Conservation (phyloP, 2,113 vertebrate species). For the Numenius arquata region DNA sequence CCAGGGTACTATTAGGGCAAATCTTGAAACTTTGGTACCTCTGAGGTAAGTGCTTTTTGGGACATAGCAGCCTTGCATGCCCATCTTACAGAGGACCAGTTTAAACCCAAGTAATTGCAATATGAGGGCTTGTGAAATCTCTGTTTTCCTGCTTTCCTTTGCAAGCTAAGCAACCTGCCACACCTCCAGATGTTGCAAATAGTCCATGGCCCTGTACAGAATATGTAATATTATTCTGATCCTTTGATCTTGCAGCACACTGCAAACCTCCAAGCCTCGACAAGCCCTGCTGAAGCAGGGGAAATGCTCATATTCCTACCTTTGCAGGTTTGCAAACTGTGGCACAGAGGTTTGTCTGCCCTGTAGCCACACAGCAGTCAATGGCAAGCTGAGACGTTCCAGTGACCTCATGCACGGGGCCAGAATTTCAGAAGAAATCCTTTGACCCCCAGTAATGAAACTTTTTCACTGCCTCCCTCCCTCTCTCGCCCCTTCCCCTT, state of each 20-base stretch:
- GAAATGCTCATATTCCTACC: not conserved
- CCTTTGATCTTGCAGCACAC: constrained; percentile 39
- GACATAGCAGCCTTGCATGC: not conserved
- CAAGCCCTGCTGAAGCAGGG: constrained; percentile 23
- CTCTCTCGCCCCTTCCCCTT: not conserved
- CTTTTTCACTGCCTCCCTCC: not conserved
- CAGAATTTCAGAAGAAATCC: not conserved
- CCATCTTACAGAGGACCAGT: not conserved
- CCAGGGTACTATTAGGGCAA: not conserved
- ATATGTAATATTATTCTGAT: not conserved
- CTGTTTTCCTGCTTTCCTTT: constrained; percentile 1
- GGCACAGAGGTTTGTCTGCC: not conserved
- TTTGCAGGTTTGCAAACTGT: constrained; percentile 1
- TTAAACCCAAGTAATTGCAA: not conserved
- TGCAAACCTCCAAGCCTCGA: constrained; percentile 26
- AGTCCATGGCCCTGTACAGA: not conserved
- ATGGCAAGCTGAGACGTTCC: not conserved
- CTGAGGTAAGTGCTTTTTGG: not conserved
- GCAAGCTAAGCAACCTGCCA: constrained; percentile 23
- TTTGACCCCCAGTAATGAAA: not conserved
- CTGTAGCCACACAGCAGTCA: not conserved
- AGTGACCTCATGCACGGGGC: not conserved
- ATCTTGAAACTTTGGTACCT: not conserved
- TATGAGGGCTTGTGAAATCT: not conserved
- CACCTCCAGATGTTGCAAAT: not conserved